Conservation (phyloP, 2,797 vertebrate genomes). For the Catamblyrhynchus diadema region DNA sequence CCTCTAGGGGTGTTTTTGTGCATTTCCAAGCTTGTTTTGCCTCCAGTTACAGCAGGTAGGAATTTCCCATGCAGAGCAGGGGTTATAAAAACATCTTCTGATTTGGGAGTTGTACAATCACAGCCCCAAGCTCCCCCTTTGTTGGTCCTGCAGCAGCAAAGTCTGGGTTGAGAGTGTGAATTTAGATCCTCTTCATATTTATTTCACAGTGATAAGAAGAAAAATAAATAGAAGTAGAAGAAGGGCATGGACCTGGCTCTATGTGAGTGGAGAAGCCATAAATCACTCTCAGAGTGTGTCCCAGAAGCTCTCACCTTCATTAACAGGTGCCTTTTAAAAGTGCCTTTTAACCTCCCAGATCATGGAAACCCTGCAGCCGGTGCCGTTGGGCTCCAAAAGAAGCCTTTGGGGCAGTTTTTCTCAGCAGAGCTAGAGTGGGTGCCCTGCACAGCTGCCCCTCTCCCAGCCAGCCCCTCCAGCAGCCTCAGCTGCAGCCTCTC, state of each 20-base stretch:
- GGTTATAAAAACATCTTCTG: not conserved
- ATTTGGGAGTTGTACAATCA: not conserved
- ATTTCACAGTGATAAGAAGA: not conserved
- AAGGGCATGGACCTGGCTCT: not conserved
- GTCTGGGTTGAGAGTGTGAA: not conserved
- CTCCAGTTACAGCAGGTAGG: rapidly evolving
- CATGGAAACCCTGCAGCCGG: rapidly evolving
- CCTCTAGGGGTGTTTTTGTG: not conserved
- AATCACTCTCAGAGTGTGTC: not conserved
- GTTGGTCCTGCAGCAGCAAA: not conserved
- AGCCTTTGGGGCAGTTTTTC: not conserved
- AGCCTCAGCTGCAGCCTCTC: not conserved
- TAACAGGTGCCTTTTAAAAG: not conserved
- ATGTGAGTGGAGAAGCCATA: not conserved
- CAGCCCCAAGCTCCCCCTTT: not conserved
- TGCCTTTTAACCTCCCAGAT: not conserved
- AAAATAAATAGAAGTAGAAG: not conserved
- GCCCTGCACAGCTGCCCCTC: not conserved
- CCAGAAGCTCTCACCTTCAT: not conserved
- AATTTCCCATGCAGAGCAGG: not conserved
- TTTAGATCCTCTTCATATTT: not conserved
- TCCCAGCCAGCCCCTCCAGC: not conserved
- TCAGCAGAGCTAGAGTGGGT: rapidly evolving
- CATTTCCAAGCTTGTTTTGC: not conserved
- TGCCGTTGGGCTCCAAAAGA: not conserved